Evolutionary conservation across 2,888 invertebrate genomes (phyloP), one percentile per base, ranked within the genome.

Genomic region (Leptopilina myrica): DNA sequence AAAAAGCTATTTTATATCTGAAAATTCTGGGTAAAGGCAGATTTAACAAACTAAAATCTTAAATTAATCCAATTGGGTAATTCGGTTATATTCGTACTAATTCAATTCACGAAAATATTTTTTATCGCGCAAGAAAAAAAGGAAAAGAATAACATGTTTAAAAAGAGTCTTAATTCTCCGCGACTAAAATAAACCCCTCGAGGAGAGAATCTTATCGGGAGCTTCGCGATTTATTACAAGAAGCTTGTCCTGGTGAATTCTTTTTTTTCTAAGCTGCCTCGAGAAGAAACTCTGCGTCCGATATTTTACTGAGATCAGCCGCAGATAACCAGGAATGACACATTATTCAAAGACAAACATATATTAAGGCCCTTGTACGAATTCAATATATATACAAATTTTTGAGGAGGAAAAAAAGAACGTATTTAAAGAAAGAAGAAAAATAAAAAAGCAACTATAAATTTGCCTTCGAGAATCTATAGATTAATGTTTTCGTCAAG

Each of bases 171-270:
- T 20, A 49, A 49, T 49, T 14, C 20, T 49, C 49, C 5, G 49
- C 5, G 49, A 49, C 67, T 49, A 26, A 69, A 69, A 69, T 69
- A 69, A 69, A 69, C 53, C 56, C 67, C n/a, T n/a, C 20, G 40
- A 33, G 26, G 20, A 33, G 20, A 33, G 73, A 53, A 73, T 73
- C 73, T 73, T 73, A 73, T 73, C 73, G 73, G 49, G 56, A 73
- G 73, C n/a, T 73, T 73, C 33, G 73, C 73, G 33, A 73, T 73
- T 73, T 73, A 73, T 73, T 33, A 73, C 56, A 53, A 56, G 73
- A 73, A 73, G 73, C 33, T 73, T 73, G 53, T 56, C 73, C 53
- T 33, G n/a, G 8, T n/a, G 26, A 33, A 40, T 56, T 73, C n/a
- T 73, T 73, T 73, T 67, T 73, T 14, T 53, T 73, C 73, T 73